Conservation (phyloP, 2,888 invertebrate species). For the Meganola albula region DNA sequence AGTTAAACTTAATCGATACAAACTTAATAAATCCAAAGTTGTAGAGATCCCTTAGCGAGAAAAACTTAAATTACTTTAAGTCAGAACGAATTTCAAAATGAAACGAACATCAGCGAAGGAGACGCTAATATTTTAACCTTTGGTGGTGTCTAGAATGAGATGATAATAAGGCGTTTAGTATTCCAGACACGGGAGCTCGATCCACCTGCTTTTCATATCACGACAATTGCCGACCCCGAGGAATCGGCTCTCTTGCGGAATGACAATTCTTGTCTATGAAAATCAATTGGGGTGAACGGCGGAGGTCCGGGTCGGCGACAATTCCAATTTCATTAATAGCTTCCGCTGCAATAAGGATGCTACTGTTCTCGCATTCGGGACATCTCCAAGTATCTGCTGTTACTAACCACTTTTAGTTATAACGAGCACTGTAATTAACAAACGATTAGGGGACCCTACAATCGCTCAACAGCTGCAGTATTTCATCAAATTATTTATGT, state of each 20-base stretch:
- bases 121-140: constrained; percentile 57
- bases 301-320: constrained; percentile 50
- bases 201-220: constrained; percentile 76
- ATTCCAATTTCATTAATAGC: constrained; percentile 68
- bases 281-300: constrained; percentile 68
- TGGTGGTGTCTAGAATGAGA: constrained; percentile 57
- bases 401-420: constrained; percentile 14
- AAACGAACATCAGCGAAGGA: constrained; percentile 50
- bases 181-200: constrained; percentile 62
- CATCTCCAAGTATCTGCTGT: constrained; percentile 22
- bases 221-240: constrained; percentile 69
- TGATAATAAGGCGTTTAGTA: constrained; percentile 69
- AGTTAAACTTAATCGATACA: constrained; percentile 19
- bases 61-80: constrained; percentile 46
- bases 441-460: constrained; percentile 22
- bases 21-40: constrained; percentile 17
- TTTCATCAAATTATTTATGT: constrained; percentile 9
- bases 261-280: constrained; percentile 70
- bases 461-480: constrained; percentile 5
- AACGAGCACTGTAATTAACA: constrained; percentile 30
- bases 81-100: constrained; percentile 44
- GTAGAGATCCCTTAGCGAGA: constrained; percentile 28
- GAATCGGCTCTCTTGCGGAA: constrained; percentile 60
- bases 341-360: constrained; percentile 52
- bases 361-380: constrained; percentile 29